These are phyloP conservation scores for Osmoderma eremita DNA, from an alignment of 2,888 invertebrate species.

Conservation along the genomic window DNA sequence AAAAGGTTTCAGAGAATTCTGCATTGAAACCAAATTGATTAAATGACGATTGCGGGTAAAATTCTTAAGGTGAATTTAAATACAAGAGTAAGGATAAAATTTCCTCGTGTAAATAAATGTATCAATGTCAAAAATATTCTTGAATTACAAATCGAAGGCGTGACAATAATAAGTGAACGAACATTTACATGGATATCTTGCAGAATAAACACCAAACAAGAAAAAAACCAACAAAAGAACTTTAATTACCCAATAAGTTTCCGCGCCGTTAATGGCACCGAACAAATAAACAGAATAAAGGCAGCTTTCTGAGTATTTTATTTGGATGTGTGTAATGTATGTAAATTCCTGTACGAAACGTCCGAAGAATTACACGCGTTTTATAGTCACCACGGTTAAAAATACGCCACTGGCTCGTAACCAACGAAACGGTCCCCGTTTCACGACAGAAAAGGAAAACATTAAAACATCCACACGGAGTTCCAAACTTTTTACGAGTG, in stretches of 20 bases:
- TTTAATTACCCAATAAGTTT: slow-evolving; percentile 31
- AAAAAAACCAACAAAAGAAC: slow-evolving; percentile 10
- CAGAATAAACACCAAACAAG: neutral
- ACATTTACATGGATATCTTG: too few species aligned
- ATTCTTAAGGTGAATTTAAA: too few species aligned
- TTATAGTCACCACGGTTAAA: slow-evolving; percentile 35
- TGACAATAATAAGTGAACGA: too few species aligned
- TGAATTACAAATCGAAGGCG: too few species aligned
- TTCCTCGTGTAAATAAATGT: too few species aligned
- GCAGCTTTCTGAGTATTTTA: slow-evolving; percentile 24
- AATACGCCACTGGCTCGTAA: slow-evolving; percentile 33
- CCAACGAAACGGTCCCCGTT: slow-evolving; percentile 22
- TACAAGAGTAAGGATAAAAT: too few species aligned
- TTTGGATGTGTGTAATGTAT: slow-evolving; percentile 33
- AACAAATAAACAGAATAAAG: slow-evolving; percentile 32
- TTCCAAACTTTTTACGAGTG: slow-evolving; percentile 38
- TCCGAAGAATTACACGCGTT: slow-evolving; percentile 34
- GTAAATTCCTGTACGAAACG: slow-evolving; percentile 36
- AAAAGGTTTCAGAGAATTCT: too few species aligned
- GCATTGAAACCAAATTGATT: too few species aligned
- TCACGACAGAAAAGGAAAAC: slow-evolving; percentile 37
- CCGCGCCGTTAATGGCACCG: slow-evolving; percentile 28
- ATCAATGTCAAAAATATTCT: too few species aligned
- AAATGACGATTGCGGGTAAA: too few species aligned
- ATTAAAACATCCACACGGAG: slow-evolving; percentile 36